Conservation (phyloP, 2,888 invertebrate species). For the Glaucopsyche alexis region DNA sequence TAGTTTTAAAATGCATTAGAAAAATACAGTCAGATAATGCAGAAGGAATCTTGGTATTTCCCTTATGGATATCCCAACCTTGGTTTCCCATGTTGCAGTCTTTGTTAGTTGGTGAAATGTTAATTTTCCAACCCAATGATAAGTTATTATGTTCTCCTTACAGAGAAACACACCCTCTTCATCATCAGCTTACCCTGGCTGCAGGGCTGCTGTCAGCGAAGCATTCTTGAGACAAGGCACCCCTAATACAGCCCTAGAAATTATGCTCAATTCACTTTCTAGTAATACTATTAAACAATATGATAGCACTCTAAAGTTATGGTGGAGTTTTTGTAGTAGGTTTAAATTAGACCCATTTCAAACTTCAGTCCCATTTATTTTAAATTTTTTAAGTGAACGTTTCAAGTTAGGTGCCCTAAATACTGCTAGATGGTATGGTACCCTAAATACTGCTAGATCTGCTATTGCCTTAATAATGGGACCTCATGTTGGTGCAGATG, state of each 20-base stretch:
- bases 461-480: neutral
- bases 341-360: neutral
- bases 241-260: neutral
- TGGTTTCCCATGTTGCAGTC: constrained; percentile 1
- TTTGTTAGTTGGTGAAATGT: neutral
- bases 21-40: neutral
- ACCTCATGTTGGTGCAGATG: neutral
- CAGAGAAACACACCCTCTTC: neutral
- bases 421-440: neutral
- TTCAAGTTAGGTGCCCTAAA: neutral
- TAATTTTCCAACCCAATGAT: neutral
- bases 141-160: neutral
- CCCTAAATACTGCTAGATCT: neutral
- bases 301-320: neutral
- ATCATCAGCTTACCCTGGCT: neutral
- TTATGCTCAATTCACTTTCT: neutral
- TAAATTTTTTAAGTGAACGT: neutral
- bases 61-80: neutral
- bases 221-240: too few species aligned
- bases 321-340: neutral
- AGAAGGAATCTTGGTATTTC: neutral
- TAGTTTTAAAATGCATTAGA: neutral
- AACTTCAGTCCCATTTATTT: neutral
- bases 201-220: neutral
- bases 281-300: neutral